These are phyloP conservation scores for Trinectes maculatus DNA, from an alignment of 2,113 vertebrate genomes.

Conservation along the genomic window DNA sequence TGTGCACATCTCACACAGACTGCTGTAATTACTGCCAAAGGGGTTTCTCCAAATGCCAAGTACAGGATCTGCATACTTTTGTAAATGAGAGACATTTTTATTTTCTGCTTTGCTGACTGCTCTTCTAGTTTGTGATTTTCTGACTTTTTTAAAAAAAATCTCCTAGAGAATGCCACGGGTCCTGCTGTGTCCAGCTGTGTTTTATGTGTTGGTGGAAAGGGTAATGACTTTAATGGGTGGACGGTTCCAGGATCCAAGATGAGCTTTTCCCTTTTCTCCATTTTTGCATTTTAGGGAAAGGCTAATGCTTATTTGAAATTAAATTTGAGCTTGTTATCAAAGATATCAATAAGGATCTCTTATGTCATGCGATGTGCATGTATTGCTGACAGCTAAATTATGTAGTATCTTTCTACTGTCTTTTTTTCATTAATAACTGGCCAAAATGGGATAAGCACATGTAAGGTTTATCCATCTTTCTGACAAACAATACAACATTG, in stretches of 20 bases:
- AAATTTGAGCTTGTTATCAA: background rate
- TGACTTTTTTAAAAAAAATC: constrained; percentile 19
- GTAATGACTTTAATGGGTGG: constrained; percentile 16
- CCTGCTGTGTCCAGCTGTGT: constrained; percentile 32
- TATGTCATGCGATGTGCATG: background rate
- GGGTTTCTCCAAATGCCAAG: no score
- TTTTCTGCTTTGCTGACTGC: background rate
- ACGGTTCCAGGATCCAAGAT: background rate
- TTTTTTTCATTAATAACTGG: no score
- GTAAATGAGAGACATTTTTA: background rate
- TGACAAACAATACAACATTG: no score
- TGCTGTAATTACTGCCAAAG: no score
- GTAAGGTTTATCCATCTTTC: no score
- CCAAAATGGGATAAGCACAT: no score
- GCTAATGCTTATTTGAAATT: background rate
- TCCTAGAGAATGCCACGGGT: constrained; percentile 28
- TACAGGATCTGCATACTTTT: no score
- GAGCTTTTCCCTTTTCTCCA: background rate
- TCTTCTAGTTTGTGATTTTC: constrained; percentile 3
- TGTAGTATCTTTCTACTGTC: no score
- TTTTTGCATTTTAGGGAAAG: background rate
- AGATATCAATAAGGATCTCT: background rate
- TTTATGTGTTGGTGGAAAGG: constrained; percentile 21
- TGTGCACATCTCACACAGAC: no score
- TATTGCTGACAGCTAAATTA: no score